These are phyloP conservation scores for Eudorcas thomsonii DNA, from an alignment of 2,113 vertebrate species.

Conservation along the genomic window DNA sequence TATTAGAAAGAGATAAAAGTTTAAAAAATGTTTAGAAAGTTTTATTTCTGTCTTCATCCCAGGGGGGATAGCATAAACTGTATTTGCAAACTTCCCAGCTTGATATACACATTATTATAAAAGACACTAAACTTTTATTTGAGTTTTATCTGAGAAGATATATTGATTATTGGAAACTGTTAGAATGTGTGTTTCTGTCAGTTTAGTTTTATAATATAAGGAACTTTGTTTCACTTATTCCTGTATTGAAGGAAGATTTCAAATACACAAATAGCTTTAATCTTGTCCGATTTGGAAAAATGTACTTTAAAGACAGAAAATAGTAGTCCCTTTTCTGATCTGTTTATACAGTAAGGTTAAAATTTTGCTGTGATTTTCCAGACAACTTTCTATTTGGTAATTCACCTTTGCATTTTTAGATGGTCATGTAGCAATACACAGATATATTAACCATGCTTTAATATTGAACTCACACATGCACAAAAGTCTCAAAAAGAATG, in stretches of 20 bases:
- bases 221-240: not conserved
- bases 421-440: not conserved
- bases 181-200: not conserved
- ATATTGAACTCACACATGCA: not conserved
- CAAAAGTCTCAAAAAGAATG: not conserved
- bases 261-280: not conserved
- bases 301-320: not conserved
- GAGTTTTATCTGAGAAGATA: not conserved
- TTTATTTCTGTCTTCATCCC: not conserved
- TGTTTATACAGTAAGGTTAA: not conserved
- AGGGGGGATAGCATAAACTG: not conserved
- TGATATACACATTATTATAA: not conserved
- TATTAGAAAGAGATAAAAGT: not conserved
- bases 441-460: not conserved
- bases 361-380: not conserved
- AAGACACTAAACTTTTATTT: constrained; percentile 7
- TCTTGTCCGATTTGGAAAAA: not conserved
- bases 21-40: not conserved
- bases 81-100: not conserved
- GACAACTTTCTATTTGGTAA: not conserved
- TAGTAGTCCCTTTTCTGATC: not conserved
- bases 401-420: not conserved
- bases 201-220: constrained; percentile 3
- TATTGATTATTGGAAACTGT: not conserved
- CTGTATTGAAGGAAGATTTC: not conserved